Evolutionary conservation across 2,888 invertebrate genomes (phyloP), one percentile per base, ranked within the genome.

Genomic region (Philaethria dido): DNA sequence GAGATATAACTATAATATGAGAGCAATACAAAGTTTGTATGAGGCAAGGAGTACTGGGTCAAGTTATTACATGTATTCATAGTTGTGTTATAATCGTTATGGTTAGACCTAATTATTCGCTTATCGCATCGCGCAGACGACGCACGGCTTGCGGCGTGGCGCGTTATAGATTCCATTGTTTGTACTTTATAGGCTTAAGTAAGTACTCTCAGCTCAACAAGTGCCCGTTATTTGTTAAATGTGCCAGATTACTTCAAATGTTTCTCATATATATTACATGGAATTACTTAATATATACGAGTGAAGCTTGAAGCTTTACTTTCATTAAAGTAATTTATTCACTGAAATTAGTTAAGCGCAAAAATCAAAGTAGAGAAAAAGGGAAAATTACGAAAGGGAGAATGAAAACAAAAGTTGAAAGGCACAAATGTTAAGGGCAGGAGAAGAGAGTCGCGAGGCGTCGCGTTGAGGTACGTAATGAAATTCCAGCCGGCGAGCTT

Each of bases 111-210:
- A n/a, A n/a, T n/a, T n/a, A n/a, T n/a, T n/a, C n/a, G n/a, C n/a
- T n/a, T n/a, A n/a, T 55, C n/a, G n/a, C n/a, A 55, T 55, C 55
- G 48, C 48, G 14, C 14, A n/a, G n/a, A n/a, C n/a, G n/a, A n/a
- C n/a, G n/a, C n/a, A n/a, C n/a, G 47, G 29, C 3, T 29, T 29
- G 29, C 29, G 29, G 29, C n/a, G n/a, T n/a, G n/a, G n/a, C n/a
- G n/a, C n/a, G n/a, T n/a, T n/a, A n/a, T n/a, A 29, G 50, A 25
- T 8, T n/a, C 50, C n/a, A 48, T 50, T 29, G 25, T 50, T 25
- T n/a, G 25, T 8, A 9, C 50, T 25, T 29, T 29, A n/a, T 9
- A 14, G 29, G 11, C 47, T n/a, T n/a, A n/a, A 29, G 50, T 52
- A 29, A 6, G 6, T 52, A 16, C 18, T 33, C 29, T 52, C 6